Conservation (phyloP, 2,888 invertebrate species). For the Drosophila kanekoi region DNA sequence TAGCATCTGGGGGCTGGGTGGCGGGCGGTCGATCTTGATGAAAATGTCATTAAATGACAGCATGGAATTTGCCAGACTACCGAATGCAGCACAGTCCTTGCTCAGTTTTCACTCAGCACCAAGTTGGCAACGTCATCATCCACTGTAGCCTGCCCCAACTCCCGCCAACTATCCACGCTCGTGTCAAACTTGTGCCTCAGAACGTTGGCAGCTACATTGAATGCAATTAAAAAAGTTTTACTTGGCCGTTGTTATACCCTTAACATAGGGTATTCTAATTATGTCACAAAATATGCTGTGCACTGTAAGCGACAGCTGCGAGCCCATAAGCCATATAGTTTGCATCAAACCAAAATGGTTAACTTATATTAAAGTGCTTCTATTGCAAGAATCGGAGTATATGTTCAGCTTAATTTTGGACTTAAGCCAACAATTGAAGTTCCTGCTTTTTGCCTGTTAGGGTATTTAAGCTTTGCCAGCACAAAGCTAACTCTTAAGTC, state of each 20-base stretch:
- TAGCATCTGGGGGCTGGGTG: background rate
- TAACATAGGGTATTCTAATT: conserved; percentile 7
- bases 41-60: conserved; percentile 74
- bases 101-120: conserved; percentile 33
- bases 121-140: conserved; percentile 59
- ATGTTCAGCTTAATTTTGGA: too few relatives aligned
- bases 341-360: too few relatives aligned
- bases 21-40: conserved; percentile 52
- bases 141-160: background rate
- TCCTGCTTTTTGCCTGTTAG: background rate
- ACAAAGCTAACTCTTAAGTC: background rate
- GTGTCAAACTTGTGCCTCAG: conserved; percentile 27
- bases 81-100: conserved; percentile 4
- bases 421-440: too few relatives aligned
- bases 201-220: conserved; percentile 71
- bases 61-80: conserved; percentile 46
- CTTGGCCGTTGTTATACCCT: conserved; percentile 24
- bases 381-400: too few relatives aligned
- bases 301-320: background rate
- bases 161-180: background rate
- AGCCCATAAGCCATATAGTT: background rate
- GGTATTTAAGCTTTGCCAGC: background rate
- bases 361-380: too few relatives aligned
- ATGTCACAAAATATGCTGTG: background rate
- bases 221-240: conserved; percentile 76